These are phyloP conservation scores for Neoscelio sp. DNA, from an alignment of 2,888 invertebrate genomes.

Conservation along the genomic window DNA sequence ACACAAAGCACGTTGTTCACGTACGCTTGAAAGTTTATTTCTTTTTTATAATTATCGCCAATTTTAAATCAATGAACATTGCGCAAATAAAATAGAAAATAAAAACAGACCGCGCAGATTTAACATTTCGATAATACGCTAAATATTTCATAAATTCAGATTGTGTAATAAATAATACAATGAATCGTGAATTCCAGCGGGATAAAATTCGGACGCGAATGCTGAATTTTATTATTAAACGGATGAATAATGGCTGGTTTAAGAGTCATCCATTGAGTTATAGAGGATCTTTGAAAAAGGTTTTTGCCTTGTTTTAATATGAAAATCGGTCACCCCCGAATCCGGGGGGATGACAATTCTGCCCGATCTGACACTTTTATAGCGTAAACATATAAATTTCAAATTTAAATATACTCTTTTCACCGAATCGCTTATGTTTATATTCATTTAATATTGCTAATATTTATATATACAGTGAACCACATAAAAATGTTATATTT, in stretches of 20 bases:
- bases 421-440: slow-evolving; percentile 42
- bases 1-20: background rate
- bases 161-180: slow-evolving; percentile 51
- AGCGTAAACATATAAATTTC: slow-evolving; percentile 63
- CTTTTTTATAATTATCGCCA: background rate
- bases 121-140: slow-evolving; percentile 21
- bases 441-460: slow-evolving; percentile 34
- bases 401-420: slow-evolving; percentile 43
- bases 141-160: slow-evolving; percentile 30
- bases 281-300: slow-evolving; percentile 46
- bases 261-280: slow-evolving; percentile 61
- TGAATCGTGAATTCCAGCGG: slow-evolving; percentile 24
- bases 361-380: slow-evolving; percentile 59
- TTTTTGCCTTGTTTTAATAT: slow-evolving; percentile 64
- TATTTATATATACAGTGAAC: slow-evolving; percentile 17
- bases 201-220: slow-evolving; percentile 53
- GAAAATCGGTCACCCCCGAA: slow-evolving; percentile 59
- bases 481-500: too few species aligned
- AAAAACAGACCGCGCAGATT: too few species aligned
- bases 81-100: slow-evolving; percentile 39
- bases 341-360: slow-evolving; percentile 62
- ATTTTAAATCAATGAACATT: slow-evolving; percentile 12
- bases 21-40: background rate
- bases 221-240: slow-evolving; percentile 63
- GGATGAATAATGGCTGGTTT: slow-evolving; percentile 65